Evolutionary conservation across 2,113 vertebrate species (phyloP), one percentile per base, ranked within the genome.

Genomic region (Hippocampus mohnikei): DNA sequence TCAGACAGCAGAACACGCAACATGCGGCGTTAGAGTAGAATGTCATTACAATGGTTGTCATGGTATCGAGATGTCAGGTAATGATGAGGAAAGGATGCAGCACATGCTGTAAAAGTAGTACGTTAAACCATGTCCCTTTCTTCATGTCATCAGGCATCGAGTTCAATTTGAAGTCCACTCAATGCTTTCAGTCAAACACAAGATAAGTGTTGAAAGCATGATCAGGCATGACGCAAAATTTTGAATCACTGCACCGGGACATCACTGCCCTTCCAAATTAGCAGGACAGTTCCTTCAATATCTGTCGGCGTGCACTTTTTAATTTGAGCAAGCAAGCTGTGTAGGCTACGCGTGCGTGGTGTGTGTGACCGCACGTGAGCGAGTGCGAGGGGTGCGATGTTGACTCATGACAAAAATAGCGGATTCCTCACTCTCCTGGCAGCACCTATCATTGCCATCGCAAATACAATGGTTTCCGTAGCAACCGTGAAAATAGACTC

Each of bases 401-500:
- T 91, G 90, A 90, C 87, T 91, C 85, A 80, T 81, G 90, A 91
- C 89, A 92, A 91, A 93, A 93, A 93, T 93, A 93, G 91, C 84
- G 88, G 87, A 90, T 86, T 89, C 90, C 63, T 90, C 86, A 87
- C 89, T 88, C 81, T 72, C 88, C 81, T 82, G 73, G 90, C 88
- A 91, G 90, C 90, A 87, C 90, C 91, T 91, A 92, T 92, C 88
- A 89, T 87, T 78, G 88, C 78, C 77, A 82, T 84, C 84, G 85
- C 89, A 91, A 93, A 91, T 93, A 93, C 92, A 92, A 93, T 92
- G 89, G 92, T 93, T 93, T 89, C 92, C 89, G 91, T 85, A 92
- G 91, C 88, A 93, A 92, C 91, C 82, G 60, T 85, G 87, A 90
- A 93, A 90, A 92, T 92, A 93, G 91, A 92, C 89, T 90, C 85